Evolutionary conservation across 2,797 vertebrate genomes (phyloP).

Genomic region (Gymnoscopelus braueri): DNA sequence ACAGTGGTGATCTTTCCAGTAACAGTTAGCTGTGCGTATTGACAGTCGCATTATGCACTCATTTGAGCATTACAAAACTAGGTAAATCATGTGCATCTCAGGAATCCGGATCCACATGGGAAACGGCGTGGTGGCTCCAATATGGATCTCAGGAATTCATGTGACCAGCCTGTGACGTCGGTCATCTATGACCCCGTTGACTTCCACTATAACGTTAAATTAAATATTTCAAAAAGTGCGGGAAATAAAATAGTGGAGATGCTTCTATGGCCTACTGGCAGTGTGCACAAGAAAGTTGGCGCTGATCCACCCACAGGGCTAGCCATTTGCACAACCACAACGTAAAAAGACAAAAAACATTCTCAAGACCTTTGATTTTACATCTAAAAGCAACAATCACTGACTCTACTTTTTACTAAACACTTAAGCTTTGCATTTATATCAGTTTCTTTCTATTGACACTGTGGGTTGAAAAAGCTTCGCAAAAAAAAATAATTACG

Average conservation of each 20-base stretch:
- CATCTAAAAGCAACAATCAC: slow-evolving; percentile 27
- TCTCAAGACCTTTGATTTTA: slow-evolving; percentile 34
- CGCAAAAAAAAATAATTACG: slow-evolving; percentile 50
- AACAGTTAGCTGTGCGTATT: slow-evolving; percentile 19
- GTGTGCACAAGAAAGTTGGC: too few species aligned
- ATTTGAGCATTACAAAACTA: slow-evolving; percentile 40
- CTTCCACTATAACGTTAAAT: too few species aligned
- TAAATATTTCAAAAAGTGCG: too few species aligned
- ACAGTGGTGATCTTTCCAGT: slow-evolving; percentile 39
- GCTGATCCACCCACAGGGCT: too few species aligned
- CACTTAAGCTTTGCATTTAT: slow-evolving; percentile 29
- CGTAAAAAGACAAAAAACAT: slow-evolving; percentile 1
- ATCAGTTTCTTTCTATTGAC: slow-evolving; percentile 25
- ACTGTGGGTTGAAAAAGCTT: slow-evolving; percentile 25
- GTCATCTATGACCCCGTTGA: too few species aligned
- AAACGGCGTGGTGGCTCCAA: background rate
- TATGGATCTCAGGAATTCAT: too few species aligned
- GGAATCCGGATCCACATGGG: slow-evolving; percentile 26
- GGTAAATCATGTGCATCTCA: slow-evolving; percentile 24
- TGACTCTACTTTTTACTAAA: slow-evolving; percentile 45
- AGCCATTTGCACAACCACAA: too few species aligned
- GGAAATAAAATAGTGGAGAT: too few species aligned
- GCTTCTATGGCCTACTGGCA: too few species aligned
- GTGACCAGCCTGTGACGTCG: too few species aligned
- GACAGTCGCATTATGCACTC: slow-evolving; percentile 43